Evolutionary conservation across 2,888 invertebrate species (phyloP).

Genomic region (Pristionchus maxplancki): DNA sequence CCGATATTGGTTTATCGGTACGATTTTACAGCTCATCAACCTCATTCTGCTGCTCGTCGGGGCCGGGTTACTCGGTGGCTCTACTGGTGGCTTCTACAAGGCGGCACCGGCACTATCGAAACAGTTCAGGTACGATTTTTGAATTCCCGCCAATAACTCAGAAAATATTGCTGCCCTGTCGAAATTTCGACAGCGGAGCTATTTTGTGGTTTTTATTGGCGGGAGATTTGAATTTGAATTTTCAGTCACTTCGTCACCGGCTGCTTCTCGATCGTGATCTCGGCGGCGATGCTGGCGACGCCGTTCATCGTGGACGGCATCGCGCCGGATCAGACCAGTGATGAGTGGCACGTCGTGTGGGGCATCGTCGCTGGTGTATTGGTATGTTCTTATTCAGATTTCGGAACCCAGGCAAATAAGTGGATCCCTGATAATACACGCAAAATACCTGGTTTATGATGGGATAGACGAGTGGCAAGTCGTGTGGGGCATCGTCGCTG

Average conservation of each 20-base stretch:
- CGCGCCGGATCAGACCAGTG: constrained; percentile 68
- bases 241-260: constrained; percentile 76
- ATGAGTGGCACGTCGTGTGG: constrained; percentile 71
- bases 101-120: constrained; percentile 74
- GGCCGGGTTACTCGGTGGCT: constrained; percentile 66
- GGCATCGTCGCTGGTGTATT: constrained; percentile 61
- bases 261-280: constrained; percentile 74
- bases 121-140: constrained; percentile 64
- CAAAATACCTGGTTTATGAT: too few relatives aligned
- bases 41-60: constrained; percentile 64
- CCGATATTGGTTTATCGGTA: constrained; percentile 62
- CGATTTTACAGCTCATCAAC: constrained; percentile 52
- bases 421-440: too few relatives aligned
- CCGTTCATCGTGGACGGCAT: constrained; percentile 70
- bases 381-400: too few relatives aligned
- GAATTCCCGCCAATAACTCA: neutral
- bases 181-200: neutral
- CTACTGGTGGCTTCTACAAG: constrained; percentile 76
- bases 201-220: neutral
- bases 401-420: too few relatives aligned
- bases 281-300: constrained; percentile 71
- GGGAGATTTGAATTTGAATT: neutral
- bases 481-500: too few relatives aligned
- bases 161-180: neutral
- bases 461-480: too few relatives aligned